A percentile compares a stretch with the other conserved stretches of the same genome.
Conservation (phyloP, 1,140 invertebrate species). For the Drosophila orena region DNA sequence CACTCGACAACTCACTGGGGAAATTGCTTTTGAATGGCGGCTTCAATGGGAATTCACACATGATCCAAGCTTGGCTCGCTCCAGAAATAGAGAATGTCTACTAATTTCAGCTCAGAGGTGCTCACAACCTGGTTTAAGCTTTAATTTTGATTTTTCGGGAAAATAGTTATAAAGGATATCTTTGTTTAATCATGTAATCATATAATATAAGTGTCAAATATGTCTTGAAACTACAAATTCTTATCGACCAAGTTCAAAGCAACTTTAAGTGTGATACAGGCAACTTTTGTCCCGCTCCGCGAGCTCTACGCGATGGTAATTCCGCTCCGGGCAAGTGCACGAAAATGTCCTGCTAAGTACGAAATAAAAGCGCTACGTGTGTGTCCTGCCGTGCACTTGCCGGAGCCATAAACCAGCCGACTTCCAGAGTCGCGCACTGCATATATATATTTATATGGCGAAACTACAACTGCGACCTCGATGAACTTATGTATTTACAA, state of each 20-base stretch:
- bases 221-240: neutral
- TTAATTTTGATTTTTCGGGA: no score
- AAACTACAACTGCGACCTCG: conserved; percentile 7
- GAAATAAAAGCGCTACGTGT: conserved; percentile 70
- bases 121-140: no score
- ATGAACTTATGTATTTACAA: conserved; percentile 57
- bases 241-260: neutral
- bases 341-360: conserved; percentile 64
- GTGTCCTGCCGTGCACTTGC: conserved; percentile 64
- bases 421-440: conserved; percentile 18
- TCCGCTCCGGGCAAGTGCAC: conserved; percentile 43
- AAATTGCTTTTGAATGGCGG: conserved; percentile 15
- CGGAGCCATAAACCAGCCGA: conserved; percentile 49
- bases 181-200: no score
- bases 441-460: neutral
- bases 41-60: conserved; percentile 1
- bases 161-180: no score
- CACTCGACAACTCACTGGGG: conserved; percentile 27
- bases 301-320: conserved; percentile 16
- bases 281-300: conserved; percentile 11
- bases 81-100: neutral
- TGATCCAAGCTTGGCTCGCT: neutral
- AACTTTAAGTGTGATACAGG: neutral
- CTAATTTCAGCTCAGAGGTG: neutral
- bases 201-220: no score